These are phyloP conservation scores for Macropodus opercularis DNA, from an alignment of 2,797 vertebrate genomes.

Conservation along the genomic window DNA sequence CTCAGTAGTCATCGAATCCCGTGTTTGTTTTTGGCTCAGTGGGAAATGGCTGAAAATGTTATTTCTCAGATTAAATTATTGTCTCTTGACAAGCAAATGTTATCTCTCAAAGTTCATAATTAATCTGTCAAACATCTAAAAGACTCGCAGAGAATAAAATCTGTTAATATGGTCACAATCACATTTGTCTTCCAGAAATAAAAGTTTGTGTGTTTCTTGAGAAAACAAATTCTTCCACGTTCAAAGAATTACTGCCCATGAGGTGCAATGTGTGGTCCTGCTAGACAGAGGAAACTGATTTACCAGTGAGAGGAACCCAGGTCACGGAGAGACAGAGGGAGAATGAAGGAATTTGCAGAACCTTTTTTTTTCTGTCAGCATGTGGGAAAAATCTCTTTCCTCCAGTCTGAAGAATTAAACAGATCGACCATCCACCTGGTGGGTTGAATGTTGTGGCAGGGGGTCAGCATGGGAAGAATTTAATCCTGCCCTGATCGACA, in stretches of 20 bases:
- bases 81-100: conserved; percentile 14
- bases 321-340: background rate
- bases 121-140: conserved; percentile 1
- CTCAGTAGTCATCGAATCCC: conserved; percentile 44
- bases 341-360: background rate
- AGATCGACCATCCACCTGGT: too few relatives aligned
- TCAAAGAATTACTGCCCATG: conserved; percentile 3
- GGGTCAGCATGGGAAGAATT: too few relatives aligned
- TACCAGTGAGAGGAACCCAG: conserved; percentile 9
- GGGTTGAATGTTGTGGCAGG: too few relatives aligned
- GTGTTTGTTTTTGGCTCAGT: conserved; percentile 60
- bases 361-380: background rate
- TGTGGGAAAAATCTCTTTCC: background rate
- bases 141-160: conserved; percentile 1
- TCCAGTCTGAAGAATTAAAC: background rate
- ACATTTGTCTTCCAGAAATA: conserved; percentile 1
- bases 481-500: too few relatives aligned
- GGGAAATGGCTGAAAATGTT: conserved; percentile 27
- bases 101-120: conserved; percentile 3
- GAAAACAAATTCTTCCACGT: conserved; percentile 11
- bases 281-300: conserved; percentile 2
- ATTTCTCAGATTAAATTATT: conserved; percentile 30
- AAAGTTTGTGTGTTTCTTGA: conserved; percentile 7
- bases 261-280: conserved; percentile 15
- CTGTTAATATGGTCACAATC: background rate